Evolutionary conservation across 1,140 invertebrate species (phyloP).

Genomic region (Caenorhabditis inopinata): DNA sequence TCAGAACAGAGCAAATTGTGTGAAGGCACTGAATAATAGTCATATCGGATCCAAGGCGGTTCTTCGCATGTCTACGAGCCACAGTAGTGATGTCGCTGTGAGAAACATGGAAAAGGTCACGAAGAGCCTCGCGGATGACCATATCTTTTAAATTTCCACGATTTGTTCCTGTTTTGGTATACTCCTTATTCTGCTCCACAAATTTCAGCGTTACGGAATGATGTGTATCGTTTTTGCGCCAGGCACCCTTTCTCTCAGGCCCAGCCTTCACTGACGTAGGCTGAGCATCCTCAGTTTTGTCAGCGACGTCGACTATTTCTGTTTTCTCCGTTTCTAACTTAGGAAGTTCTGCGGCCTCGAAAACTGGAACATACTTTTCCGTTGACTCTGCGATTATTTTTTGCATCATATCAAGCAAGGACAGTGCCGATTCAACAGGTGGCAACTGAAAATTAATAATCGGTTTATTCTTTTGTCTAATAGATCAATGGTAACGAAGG

Average conservation of each 20-base stretch:
- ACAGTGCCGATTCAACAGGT: slow-evolving; percentile 11
- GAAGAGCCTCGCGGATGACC: neutral
- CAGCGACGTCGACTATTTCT: neutral
- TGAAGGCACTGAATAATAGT: neutral
- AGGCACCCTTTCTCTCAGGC: neutral
- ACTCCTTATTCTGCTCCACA: neutral
- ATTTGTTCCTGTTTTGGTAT: neutral
- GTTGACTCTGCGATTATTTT: neutral
- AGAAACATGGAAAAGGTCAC: neutral
- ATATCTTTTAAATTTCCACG: neutral
- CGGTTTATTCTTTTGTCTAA: too few relatives aligned
- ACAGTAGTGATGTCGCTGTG: neutral
- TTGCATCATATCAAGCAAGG: neutral
- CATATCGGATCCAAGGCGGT: neutral
- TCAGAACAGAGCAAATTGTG: neutral
- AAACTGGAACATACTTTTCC: neutral
- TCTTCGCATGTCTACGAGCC: neutral
- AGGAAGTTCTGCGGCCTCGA: neutral
- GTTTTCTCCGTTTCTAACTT: neutral
- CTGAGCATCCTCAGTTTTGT: neutral
- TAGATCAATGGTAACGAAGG: too few relatives aligned
- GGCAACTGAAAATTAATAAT: neutral
- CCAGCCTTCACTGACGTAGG: neutral
- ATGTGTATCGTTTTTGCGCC: neutral
- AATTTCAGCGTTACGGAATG: neutral